Percentiles rank a stretch among this genome's conserved stretches.
Conservation (phyloP, 2,797 vertebrate genomes). For the Apogon talboti region DNA sequence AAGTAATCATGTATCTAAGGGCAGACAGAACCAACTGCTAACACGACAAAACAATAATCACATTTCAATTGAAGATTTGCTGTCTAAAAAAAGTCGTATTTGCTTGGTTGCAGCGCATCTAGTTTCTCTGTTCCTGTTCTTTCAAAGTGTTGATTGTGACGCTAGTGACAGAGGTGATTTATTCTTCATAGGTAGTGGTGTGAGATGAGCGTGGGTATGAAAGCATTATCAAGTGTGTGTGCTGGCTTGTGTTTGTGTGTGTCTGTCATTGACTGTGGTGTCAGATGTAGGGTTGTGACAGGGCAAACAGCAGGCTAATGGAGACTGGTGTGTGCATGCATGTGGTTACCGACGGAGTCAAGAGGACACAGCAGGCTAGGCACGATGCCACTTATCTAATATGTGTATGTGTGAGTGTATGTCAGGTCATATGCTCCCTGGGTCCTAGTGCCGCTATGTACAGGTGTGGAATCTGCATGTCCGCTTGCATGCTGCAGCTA, state of each 20-base stretch:
- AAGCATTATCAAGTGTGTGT: conserved; percentile 3
- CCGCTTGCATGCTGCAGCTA: not conserved
- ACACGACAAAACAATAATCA: too few relatives aligned
- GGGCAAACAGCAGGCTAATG: conserved; percentile 33
- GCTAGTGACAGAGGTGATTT: conserved; percentile 22
- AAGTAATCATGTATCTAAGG: not conserved
- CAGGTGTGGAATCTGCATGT: conserved; percentile 11
- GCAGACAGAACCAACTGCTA: too few relatives aligned
- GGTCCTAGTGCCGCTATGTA: conserved; percentile 6
- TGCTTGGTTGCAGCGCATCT: conserved; percentile 8
- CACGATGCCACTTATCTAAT: conserved; percentile 32
- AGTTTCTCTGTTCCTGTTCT: not conserved
- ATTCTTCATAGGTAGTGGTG: conserved; percentile 6
- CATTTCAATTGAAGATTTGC: too few relatives aligned
- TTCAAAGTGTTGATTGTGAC: conserved; percentile 23
- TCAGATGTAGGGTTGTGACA: conserved; percentile 27
- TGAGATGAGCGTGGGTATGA: not conserved
- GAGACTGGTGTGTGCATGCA: conserved; percentile 22
- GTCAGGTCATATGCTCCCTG: conserved; percentile 15
- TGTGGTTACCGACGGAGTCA: conserved; percentile 29
- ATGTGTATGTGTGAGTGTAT: conserved; percentile 15
- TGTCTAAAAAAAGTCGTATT: not conserved
- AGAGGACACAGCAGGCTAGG: conserved; percentile 28
- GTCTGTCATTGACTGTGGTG: conserved; percentile 8
- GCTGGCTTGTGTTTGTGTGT: not conserved